Base-by-base conservation (phyloP, 2,888 invertebrate genomes). In the Didymodactylos carnosus region DNA sequence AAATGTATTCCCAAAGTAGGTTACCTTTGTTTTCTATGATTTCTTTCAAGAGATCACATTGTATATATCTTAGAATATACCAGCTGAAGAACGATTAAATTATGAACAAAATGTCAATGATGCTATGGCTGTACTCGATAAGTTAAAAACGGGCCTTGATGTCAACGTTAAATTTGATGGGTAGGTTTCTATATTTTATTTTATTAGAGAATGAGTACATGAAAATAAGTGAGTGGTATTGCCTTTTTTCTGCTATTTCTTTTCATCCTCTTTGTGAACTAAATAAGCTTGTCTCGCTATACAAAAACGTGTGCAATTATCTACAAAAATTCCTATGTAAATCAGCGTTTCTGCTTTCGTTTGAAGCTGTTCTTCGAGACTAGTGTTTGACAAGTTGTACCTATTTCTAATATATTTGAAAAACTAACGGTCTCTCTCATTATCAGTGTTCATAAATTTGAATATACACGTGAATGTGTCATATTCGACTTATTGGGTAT, bases 401-500 rank as follows among this genome's bases (percentile, higher is more conserved):
- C n/a, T n/a, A n/a, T n/a, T n/a, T n/a, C n/a, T n/a, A n/a, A n/a
- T n/a, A n/a, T n/a, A n/a, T n/a, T n/a, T n/a, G n/a, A n/a, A n/a
- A n/a, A n/a, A n/a, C n/a, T n/a, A n/a, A n/a, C n/a, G n/a, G n/a
- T n/a, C n/a, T n/a, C n/a, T n/a, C n/a, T n/a, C n/a, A n/a, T n/a
- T n/a, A n/a, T n/a, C n/a, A 62, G 53, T 62, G 53, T 62, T 19
- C 29, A 79, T 39, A 83, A 86, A 77, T 87, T 87, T 81, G 86
- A 87, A 78, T 87, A 85, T 80, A 87, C 87, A 0, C 81, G 84
- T 16, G 86, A 86, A 77, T 84, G 85, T 76, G 84, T 86, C 29
- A 83, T 87, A 40, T 87, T 87, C 81, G 87, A 87, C 79, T 78
- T 86, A 76, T 80, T 87, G 72, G 81, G 81, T 75, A 84, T 87